Evolutionary conservation across 1,140 invertebrate species (phyloP).

Genomic region (Sycophaga agraensis): DNA sequence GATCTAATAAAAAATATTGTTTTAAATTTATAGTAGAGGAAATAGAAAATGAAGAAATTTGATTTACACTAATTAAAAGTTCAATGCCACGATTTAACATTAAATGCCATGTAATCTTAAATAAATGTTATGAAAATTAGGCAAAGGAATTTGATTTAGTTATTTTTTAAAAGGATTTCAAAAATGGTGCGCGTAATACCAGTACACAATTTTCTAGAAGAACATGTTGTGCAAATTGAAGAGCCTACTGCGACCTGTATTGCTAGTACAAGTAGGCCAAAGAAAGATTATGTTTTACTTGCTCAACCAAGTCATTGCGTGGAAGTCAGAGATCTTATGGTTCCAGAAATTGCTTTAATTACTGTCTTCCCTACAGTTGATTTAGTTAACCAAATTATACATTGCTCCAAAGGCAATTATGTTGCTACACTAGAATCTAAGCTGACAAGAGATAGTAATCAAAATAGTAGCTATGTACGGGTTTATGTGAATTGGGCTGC

Average conservation of each 20-base stretch:
- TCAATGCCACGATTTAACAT: too few species aligned
- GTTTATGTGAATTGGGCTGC: conserved; percentile 67
- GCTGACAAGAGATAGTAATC: conserved; percentile 57
- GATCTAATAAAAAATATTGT: too few species aligned
- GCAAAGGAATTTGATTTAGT: too few species aligned
- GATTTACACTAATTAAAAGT: too few species aligned
- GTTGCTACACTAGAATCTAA: conserved; percentile 67
- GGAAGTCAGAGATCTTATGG: conserved; percentile 63
- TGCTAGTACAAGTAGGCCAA: conserved; percentile 24
- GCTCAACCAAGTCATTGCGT: conserved; percentile 64
- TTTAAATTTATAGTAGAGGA: too few species aligned
- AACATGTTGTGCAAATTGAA: conserved; percentile 67
- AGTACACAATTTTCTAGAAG: conserved; percentile 69
- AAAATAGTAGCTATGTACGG: conserved; percentile 62
- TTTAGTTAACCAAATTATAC: conserved; percentile 61
- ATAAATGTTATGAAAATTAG: too few species aligned
- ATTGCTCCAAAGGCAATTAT: conserved; percentile 65
- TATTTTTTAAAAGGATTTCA: too few species aligned
- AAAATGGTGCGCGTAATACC: conserved; percentile 71
- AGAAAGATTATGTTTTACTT: conserved; percentile 59
- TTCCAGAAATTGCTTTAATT: conserved; percentile 54
- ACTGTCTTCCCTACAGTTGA: conserved; percentile 67
- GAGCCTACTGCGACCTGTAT: conserved; percentile 62
- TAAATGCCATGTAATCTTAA: too few species aligned
- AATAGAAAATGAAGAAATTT: too few species aligned